Conservation (phyloP, 2,113 vertebrate genomes). For the Ochotona princeps region DNA sequence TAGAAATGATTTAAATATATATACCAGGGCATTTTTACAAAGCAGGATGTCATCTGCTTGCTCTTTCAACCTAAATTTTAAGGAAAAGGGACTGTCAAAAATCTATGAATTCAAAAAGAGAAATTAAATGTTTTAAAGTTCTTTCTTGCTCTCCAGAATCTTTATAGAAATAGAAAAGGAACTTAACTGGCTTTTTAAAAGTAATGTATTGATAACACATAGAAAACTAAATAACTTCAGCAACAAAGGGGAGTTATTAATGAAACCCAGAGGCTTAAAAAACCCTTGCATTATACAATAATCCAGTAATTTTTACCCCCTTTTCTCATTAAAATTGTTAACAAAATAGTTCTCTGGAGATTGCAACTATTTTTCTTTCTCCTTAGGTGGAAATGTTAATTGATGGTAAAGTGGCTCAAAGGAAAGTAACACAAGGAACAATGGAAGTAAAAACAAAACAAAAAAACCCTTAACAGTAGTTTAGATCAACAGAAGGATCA, state of each 20-base stretch:
- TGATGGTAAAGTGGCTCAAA: background rate
- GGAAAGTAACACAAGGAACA: background rate
- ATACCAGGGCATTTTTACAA: background rate
- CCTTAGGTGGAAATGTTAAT: background rate
- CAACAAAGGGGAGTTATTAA: conserved; percentile 43
- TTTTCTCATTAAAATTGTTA: conserved; percentile 39
- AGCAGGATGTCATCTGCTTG: background rate
- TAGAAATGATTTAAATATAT: too few relatives aligned
- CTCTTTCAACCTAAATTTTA: conserved; percentile 44
- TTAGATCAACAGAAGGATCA: background rate
- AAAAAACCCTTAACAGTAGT: background rate
- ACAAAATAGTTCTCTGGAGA: conserved; percentile 43
- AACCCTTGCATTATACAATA: background rate
- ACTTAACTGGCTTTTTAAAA: background rate
- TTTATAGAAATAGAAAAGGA: conserved; percentile 26
- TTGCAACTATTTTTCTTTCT: conserved; percentile 31
- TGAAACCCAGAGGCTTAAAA: conserved; percentile 16
- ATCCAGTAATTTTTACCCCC: conserved; percentile 3
- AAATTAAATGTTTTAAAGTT: conserved; percentile 45
- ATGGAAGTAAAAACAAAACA: background rate
- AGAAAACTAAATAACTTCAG: background rate
- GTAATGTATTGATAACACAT: background rate
- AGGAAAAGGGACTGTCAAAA: background rate
- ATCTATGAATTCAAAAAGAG: conserved; percentile 45
- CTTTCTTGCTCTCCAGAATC: background rate